These are phyloP conservation scores for Xanthorhoe spadicearia DNA, from an alignment of 2,888 invertebrate genomes.

Conservation along the genomic window DNA sequence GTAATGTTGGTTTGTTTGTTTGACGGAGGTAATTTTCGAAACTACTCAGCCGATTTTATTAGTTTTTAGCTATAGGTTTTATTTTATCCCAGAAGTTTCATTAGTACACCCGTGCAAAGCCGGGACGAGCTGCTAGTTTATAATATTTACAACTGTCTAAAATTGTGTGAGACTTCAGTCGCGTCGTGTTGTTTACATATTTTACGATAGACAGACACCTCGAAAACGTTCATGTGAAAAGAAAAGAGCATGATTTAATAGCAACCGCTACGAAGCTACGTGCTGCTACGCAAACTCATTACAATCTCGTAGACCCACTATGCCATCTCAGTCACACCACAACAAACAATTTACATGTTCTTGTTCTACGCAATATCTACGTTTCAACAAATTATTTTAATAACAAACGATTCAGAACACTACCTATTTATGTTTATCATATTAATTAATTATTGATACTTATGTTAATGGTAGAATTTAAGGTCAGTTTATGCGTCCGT, in stretches of 20 bases:
- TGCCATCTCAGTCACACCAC: neutral
- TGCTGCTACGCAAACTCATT: neutral
- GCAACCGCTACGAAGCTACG: neutral
- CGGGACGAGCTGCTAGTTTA: too few relatives aligned
- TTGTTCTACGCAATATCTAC: neutral
- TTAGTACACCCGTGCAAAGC: too few relatives aligned
- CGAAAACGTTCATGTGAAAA: neutral
- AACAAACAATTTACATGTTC: neutral
- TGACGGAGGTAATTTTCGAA: too few relatives aligned
- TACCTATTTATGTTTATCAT: neutral
- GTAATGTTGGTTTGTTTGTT: too few relatives aligned
- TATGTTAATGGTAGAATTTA: neutral
- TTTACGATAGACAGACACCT: neutral
- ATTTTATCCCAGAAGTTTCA: too few relatives aligned
- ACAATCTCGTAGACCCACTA: neutral
- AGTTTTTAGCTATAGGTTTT: too few relatives aligned
- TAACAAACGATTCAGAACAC: neutral
- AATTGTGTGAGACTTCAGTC: neutral
- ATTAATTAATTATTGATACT: too few relatives aligned
- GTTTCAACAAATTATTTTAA: neutral
- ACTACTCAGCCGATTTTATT: too few relatives aligned
- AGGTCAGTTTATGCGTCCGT: neutral
- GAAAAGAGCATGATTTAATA: neutral
- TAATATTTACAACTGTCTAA: too few relatives aligned
- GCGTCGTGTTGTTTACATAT: neutral